Evolutionary conservation across 2,888 invertebrate species (phyloP).

Genomic region (Vannuccia rotundouncinata): DNA sequence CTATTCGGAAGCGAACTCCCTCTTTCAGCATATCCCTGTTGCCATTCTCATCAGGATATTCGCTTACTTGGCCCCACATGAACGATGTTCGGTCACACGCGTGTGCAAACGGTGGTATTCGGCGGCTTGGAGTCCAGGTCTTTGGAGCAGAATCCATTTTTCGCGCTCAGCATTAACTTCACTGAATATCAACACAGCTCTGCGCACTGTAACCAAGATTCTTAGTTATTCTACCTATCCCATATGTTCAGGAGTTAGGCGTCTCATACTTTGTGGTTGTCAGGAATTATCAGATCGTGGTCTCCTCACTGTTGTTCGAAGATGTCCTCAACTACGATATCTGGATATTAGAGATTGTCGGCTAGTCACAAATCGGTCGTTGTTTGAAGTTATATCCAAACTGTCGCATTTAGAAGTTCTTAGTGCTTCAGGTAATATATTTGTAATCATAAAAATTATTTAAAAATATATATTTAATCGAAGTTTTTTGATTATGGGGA

Average conservation of each 20-base stretch:
- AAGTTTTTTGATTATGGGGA: too few species aligned
- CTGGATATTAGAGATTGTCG: conserved; percentile 71
- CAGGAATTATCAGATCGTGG: conserved; percentile 71
- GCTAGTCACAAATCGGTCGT: conserved; percentile 68
- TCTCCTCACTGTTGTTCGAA: conserved; percentile 67
- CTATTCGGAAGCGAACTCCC: background rate
- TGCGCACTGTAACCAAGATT: conserved; percentile 61
- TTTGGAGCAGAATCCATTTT: conserved; percentile 65
- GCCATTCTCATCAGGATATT: conserved; percentile 60
- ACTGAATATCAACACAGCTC: conserved; percentile 63
- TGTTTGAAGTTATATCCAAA: conserved; percentile 71
- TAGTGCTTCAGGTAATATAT: conserved; percentile 69
- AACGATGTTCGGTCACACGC: conserved; percentile 67
- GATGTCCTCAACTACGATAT: conserved; percentile 74
- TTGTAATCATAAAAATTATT: conserved; percentile 46
- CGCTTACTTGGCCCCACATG: conserved; percentile 66
- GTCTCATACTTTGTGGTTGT: conserved; percentile 66
- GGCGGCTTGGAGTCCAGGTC: conserved; percentile 69
- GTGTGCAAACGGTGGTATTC: conserved; percentile 71
- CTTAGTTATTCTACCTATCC: conserved; percentile 66
- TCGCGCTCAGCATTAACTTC: background rate
- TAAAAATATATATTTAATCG: too few species aligned
- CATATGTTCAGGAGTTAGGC: conserved; percentile 66
- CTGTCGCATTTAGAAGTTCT: conserved; percentile 75
- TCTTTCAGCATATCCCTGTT: background rate